These are phyloP conservation scores for Novumbra hubbsi DNA, from an alignment of 2,797 vertebrate genomes.

Conservation along the genomic window DNA sequence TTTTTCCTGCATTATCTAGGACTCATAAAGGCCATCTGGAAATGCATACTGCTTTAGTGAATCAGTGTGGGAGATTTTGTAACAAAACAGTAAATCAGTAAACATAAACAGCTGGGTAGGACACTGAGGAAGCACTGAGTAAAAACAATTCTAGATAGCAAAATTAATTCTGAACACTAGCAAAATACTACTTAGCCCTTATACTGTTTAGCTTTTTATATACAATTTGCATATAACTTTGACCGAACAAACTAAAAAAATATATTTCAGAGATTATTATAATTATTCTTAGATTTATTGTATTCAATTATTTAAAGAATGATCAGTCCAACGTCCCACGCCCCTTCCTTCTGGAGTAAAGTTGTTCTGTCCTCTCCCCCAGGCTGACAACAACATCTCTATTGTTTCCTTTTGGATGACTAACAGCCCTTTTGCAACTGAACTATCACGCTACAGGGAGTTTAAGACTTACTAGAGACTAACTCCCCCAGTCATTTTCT, in stretches of 20 bases:
- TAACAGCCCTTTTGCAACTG: conserved; percentile 46
- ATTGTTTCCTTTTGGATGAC: conserved; percentile 71
- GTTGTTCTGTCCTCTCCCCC: conserved; percentile 37
- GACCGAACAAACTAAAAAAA: too few species aligned
- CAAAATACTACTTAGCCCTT: not conserved
- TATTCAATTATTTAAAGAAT: too few species aligned
- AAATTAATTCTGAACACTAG: not conserved
- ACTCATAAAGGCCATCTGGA: not conserved
- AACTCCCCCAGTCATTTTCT: conserved; percentile 9
- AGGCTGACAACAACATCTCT: conserved; percentile 55
- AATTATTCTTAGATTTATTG: too few species aligned
- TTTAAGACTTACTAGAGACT: conserved; percentile 16
- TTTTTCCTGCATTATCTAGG: not conserved
- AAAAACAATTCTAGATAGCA: not conserved
- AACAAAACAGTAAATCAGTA: not conserved
- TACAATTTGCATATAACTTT: too few species aligned
- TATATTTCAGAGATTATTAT: too few species aligned
- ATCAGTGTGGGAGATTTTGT: not conserved
- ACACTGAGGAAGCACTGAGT: not conserved
- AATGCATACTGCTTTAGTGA: not conserved
- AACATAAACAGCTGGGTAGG: not conserved
- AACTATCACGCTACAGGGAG: conserved; percentile 34
- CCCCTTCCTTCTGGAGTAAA: not conserved
- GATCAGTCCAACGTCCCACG: conserved; percentile 61
- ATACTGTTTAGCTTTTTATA: too few species aligned